A percentile compares a stretch with the other conserved stretches of the same genome.
Conservation (phyloP, 2,888 invertebrate species). For the Ethmia dodecea region DNA sequence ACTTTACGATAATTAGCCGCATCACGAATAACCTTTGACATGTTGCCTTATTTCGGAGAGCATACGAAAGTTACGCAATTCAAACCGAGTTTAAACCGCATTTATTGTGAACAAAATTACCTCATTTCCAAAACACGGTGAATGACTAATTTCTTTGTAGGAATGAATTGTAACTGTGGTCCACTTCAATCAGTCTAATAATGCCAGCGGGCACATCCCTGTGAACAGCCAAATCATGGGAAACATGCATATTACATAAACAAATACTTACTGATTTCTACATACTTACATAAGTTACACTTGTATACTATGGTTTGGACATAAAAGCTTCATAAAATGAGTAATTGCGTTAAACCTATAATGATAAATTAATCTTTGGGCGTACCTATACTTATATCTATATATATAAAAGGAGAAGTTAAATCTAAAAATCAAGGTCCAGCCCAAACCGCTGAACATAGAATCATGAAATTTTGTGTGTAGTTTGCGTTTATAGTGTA, state of each 20-base stretch:
- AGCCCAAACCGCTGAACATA: too few species aligned
- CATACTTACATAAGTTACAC: too few species aligned
- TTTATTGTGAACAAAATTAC: constrained; percentile 11
- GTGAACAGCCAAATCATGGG: constrained; percentile 6
- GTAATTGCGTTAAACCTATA: too few species aligned
- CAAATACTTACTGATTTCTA: too few species aligned
- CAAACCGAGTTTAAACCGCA: constrained; percentile 9
- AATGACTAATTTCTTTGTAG: constrained; percentile 5
- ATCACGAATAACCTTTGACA: constrained; percentile 52
- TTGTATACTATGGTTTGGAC: too few species aligned
- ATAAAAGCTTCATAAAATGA: too few species aligned
- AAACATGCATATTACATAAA: constrained; percentile 8
- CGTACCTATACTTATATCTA: too few species aligned
- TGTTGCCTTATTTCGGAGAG: constrained; percentile 25
- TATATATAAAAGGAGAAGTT: too few species aligned
- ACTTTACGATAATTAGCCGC: constrained; percentile 37
- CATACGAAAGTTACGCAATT: constrained; percentile 20
- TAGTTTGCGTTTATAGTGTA: too few species aligned
- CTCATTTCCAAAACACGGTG: constrained; percentile 10
- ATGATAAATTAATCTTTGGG: too few species aligned
- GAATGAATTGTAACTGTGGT: background rate
- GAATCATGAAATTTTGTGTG: too few species aligned
- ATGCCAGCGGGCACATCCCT: background rate
- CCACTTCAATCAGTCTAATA: constrained; percentile 3
- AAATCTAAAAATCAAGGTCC: too few species aligned